phyloP scores from a whole-genome alignment of 2,113 vertebrate genomes.

The Eretmochelys imbricata region DNA sequence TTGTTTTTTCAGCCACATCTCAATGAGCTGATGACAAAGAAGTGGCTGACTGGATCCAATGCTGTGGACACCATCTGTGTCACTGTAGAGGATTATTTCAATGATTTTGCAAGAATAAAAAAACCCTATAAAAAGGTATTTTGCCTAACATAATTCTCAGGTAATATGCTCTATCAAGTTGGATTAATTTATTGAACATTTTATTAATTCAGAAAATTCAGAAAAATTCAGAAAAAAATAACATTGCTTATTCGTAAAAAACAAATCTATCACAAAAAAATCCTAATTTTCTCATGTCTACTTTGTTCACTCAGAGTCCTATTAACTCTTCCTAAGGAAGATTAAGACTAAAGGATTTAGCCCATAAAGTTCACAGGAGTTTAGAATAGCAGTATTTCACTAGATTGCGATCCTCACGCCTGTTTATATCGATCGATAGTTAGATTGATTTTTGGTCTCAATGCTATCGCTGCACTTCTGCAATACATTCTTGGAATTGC shows the following conservation, averaged over 20 bases:
- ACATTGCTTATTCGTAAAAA: neutral
- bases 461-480: neutral
- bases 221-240: neutral
- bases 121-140: conserved; percentile 93
- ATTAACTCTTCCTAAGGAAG: neutral
- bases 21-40: conserved; percentile 92
- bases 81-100: conserved; percentile 98
- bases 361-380: neutral
- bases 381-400: neutral
- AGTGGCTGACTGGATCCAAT: conserved; percentile 92
- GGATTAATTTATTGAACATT: neutral
- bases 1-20: conserved; percentile 88
- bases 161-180: neutral
- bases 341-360: neutral
- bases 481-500: neutral
- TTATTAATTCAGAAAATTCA: neutral
- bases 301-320: neutral
- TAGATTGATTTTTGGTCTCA: neutral
- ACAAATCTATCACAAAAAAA: neutral
- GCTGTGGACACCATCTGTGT: conserved; percentile 97
- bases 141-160: conserved; percentile 3
- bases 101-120: conserved; percentile 97
- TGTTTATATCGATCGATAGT: neutral
- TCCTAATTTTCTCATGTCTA: neutral
- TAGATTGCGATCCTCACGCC: neutral